A percentile compares a stretch with the other conserved stretches of the same genome.
Conservation (phyloP, 2,888 invertebrate species). For the Phaedon cochleariae region DNA sequence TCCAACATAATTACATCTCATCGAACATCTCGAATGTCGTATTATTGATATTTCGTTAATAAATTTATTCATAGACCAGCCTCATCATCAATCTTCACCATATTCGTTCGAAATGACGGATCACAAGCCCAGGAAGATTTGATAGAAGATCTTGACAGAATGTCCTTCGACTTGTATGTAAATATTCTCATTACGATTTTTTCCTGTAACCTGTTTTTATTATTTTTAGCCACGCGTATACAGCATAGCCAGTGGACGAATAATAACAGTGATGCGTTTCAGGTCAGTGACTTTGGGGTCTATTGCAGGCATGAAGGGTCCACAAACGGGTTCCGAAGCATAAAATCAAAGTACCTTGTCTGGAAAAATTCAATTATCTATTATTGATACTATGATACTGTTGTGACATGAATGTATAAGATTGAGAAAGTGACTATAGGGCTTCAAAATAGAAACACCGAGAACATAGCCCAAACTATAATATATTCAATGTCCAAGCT, state of each 20-base stretch:
- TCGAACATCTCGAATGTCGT: background rate
- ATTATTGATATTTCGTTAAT: constrained; percentile 20
- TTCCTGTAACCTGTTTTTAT: constrained; percentile 20
- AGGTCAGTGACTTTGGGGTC: background rate
- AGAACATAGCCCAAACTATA: too few species aligned
- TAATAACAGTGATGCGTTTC: background rate
- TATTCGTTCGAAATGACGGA: constrained; percentile 19
- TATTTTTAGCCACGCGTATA: constrained; percentile 13
- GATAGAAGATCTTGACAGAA: constrained; percentile 14
- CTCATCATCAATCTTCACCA: constrained; percentile 25
- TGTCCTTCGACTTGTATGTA: constrained; percentile 26
- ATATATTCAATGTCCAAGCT: too few species aligned
- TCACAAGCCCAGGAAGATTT: background rate
- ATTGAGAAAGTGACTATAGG: too few species aligned
- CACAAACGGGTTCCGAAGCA: background rate
- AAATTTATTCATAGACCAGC: constrained; percentile 25
- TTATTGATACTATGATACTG: too few species aligned
- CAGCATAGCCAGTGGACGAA: constrained; percentile 21
- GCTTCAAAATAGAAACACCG: too few species aligned
- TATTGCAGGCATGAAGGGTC: background rate
- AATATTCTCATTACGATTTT: constrained; percentile 23
- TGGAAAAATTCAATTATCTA: too few species aligned
- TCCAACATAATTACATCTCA: too few species aligned
- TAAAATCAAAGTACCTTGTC: background rate
- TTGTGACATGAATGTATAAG: too few species aligned